Percentiles rank a stretch among this genome's conserved stretches.
phyloP scores from a whole-genome alignment of 2,888 invertebrate species.

The Mythimna pallens region DNA sequence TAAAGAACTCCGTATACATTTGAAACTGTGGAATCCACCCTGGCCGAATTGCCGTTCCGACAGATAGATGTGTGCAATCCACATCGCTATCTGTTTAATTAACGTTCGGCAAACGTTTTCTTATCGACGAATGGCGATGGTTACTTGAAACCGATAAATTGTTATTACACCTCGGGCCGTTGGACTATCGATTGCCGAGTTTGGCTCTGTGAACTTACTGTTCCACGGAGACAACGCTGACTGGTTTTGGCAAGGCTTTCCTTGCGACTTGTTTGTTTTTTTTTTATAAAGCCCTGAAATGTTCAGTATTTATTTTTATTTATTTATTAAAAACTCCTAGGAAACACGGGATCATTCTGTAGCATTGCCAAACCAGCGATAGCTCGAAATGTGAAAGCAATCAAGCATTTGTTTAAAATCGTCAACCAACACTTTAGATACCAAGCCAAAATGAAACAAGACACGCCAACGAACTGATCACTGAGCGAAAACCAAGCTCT shows the following conservation, averaged over 20 bases:
- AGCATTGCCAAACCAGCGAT: background rate
- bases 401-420: background rate
- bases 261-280: conserved; percentile 16
- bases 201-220: conserved; percentile 36
- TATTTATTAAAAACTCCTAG: background rate
- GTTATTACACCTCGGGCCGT: conserved; percentile 74
- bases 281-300: background rate
- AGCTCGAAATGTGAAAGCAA: too few relatives aligned
- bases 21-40: conserved; percentile 35
- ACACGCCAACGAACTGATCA: conserved; percentile 1
- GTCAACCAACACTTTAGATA: background rate
- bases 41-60: conserved; percentile 48
- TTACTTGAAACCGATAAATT: conserved; percentile 75
- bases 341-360: background rate
- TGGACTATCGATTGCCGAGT: conserved; percentile 78
- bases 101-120: conserved; percentile 71
- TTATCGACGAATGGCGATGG: conserved; percentile 69
- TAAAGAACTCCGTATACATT: conserved; percentile 50
- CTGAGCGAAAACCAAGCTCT: conserved; percentile 34
- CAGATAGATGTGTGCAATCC: conserved; percentile 61
- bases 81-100: conserved; percentile 72
- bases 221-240: conserved; percentile 34
- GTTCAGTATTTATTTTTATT: too few relatives aligned
- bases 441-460: conserved; percentile 17
- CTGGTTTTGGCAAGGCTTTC: conserved; percentile 49